These are phyloP conservation scores for Tympanuchus pallidicinctus DNA, from an alignment of 2,113 vertebrate genomes.

Conservation along the genomic window DNA sequence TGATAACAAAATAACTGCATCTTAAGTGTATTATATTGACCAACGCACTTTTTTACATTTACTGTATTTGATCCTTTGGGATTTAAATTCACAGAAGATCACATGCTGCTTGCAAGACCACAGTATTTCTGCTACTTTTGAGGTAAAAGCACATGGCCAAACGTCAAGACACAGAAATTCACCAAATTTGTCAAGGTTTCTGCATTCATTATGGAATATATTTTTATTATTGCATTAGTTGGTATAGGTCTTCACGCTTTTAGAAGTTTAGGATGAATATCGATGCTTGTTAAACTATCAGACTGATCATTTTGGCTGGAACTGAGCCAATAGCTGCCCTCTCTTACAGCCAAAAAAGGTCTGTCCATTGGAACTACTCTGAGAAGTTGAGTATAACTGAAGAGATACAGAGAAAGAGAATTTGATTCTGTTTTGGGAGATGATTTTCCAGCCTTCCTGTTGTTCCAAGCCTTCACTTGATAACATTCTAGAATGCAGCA, in stretches of 20 bases:
- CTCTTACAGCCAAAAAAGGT: conserved; percentile 36
- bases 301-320: conserved; percentile 12
- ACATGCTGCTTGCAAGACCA: background rate
- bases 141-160: background rate
- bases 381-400: conserved; percentile 21
- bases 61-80: background rate
- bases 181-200: background rate
- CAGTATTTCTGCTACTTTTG: background rate
- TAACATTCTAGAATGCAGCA: background rate
- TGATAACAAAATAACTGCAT: background rate
- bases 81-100: background rate
- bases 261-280: background rate
- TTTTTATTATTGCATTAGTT: background rate
- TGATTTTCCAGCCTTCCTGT: conserved; percentile 35
- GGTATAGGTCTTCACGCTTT: background rate
- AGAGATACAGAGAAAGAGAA: background rate
- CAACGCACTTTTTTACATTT: background rate
- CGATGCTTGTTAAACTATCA: background rate
- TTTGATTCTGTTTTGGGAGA: conserved; percentile 23
- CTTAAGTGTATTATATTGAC: background rate
- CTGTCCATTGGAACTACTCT: background rate
- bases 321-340: conserved; percentile 23
- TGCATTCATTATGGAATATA: background rate
- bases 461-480: conserved; percentile 10
- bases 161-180: background rate